Conservation (phyloP, 1,140 invertebrate species). For the Drosophila melanica region DNA sequence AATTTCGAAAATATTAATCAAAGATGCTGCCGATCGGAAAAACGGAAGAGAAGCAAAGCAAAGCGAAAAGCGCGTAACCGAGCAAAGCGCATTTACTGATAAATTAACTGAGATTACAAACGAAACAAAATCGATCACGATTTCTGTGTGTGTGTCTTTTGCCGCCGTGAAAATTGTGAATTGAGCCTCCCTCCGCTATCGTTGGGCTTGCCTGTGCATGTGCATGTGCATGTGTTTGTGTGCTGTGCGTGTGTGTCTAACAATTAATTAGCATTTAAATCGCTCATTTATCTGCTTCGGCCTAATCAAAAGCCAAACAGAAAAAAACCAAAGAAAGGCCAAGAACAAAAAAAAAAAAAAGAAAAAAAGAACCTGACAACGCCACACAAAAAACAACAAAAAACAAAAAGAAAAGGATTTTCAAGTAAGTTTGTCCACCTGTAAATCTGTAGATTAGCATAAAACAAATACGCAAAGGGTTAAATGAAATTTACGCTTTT, state of each 20-base stretch:
- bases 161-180: neutral
- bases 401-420: conserved; percentile 4
- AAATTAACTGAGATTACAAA: conserved; percentile 49
- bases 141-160: neutral
- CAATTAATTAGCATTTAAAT: conserved; percentile 73
- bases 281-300: conserved; percentile 52
- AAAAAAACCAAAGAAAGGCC: neutral
- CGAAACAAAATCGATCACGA: conserved; percentile 37
- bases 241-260: conserved; percentile 28
- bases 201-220: neutral
- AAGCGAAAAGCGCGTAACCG: conserved; percentile 6
- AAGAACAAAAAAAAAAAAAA: neutral
- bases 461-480: conserved; percentile 46
- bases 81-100: conserved; percentile 23
- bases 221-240: conserved; percentile 5
- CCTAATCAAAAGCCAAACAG: conserved; percentile 50
- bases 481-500: conserved; percentile 40
- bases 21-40: conserved; percentile 58
- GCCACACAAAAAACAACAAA: neutral
- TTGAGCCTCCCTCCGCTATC: conserved; percentile 5
- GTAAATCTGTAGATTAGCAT: conserved; percentile 45
- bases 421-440: conserved; percentile 45
- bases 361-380: conserved; percentile 1
- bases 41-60: conserved; percentile 37
- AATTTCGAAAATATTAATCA: conserved; percentile 44